Evolutionary conservation across 1,140 invertebrate genomes (phyloP).

Genomic region (Pachyrhynchus sulphureomaculatus): DNA sequence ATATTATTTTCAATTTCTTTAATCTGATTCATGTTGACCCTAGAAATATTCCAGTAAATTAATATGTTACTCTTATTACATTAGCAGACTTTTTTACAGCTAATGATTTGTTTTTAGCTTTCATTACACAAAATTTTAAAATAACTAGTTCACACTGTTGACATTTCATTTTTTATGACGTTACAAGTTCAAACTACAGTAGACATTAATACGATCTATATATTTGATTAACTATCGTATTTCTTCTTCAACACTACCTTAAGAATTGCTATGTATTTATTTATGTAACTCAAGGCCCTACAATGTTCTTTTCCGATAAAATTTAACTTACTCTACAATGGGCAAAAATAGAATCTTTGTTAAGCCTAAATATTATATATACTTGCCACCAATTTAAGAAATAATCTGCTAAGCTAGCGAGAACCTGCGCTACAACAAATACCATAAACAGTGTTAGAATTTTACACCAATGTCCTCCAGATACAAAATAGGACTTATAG

Average conservation of each 20-base stretch:
- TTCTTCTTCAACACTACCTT: too few relatives aligned
- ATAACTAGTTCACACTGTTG: too few relatives aligned
- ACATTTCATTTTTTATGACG: too few relatives aligned
- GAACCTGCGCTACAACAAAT: conserved; percentile 60
- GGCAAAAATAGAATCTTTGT: too few relatives aligned
- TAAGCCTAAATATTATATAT: too few relatives aligned
- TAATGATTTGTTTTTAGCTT: not conserved
- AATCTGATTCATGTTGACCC: conserved; percentile 38
- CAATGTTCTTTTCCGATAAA: too few relatives aligned
- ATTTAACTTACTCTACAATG: too few relatives aligned
- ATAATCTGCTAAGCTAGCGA: conserved; percentile 66
- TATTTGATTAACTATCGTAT: too few relatives aligned
- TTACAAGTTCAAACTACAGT: too few relatives aligned
- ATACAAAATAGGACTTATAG: conserved; percentile 63
- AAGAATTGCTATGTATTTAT: too few relatives aligned
- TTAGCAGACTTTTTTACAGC: not conserved
- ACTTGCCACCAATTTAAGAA: conserved; percentile 67
- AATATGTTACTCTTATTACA: conserved; percentile 18
- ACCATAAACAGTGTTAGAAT: conserved; percentile 55
- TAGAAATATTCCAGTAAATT: conserved; percentile 12
- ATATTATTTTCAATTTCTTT: not conserved
- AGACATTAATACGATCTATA: too few relatives aligned
- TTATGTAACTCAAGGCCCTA: not conserved
- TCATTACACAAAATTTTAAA: not conserved
- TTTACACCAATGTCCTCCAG: conserved; percentile 56